Percentiles rank a stretch among this genome's conserved stretches.
These are phyloP conservation scores for Ispidina picta DNA, from an alignment of 2,797 vertebrate species.

Conservation along the genomic window DNA sequence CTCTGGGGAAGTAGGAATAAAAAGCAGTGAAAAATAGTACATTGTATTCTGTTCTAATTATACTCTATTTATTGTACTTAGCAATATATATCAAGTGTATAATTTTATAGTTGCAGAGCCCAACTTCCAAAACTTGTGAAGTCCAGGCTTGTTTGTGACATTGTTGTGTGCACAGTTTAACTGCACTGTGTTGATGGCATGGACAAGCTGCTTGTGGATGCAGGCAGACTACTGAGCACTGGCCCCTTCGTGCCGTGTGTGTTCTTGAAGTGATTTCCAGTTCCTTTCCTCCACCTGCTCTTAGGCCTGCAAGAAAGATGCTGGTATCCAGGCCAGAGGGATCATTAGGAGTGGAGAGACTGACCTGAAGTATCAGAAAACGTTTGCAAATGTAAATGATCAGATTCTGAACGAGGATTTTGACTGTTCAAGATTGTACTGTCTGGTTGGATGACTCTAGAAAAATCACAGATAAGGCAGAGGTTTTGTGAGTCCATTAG, in stretches of 20 bases:
- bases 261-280: neutral
- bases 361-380: neutral
- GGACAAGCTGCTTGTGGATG: neutral
- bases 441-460: neutral
- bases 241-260: neutral
- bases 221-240: neutral
- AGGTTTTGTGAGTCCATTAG: neutral
- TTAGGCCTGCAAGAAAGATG: neutral
- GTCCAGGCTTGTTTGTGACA: slow-evolving; percentile 22
- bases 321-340: neutral
- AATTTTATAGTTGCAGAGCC: slow-evolving; percentile 59
- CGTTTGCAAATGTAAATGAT: neutral
- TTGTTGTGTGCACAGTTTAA: neutral
- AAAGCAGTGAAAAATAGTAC: slow-evolving; percentile 66
- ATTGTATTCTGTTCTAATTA: slow-evolving; percentile 74
- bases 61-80: slow-evolving; percentile 69
- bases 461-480: neutral
- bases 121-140: slow-evolving; percentile 32
- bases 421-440: neutral
- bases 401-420: neutral
- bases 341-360: neutral
- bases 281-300: neutral
- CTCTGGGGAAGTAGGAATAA: slow-evolving; percentile 73
- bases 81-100: slow-evolving; percentile 71
- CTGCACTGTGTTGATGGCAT: neutral